Conservation (phyloP, 2,113 vertebrate species). For the Gymnobelideus leadbeateri region DNA sequence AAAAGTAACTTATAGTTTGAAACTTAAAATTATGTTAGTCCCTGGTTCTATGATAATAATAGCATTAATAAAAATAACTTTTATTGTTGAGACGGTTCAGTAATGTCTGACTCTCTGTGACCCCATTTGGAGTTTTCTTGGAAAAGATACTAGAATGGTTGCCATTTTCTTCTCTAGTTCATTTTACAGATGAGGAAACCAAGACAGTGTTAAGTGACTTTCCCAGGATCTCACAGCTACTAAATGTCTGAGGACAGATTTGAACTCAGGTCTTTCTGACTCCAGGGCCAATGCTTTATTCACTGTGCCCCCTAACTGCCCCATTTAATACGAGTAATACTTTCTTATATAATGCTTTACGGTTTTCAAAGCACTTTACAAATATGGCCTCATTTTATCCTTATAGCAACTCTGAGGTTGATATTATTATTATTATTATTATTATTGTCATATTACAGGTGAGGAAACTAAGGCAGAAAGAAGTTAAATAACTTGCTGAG, state of each 20-base stretch:
- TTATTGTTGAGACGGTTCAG: not conserved
- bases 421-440: not conserved
- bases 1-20: constrained; percentile 11
- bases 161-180: not conserved
- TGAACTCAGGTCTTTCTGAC: not conserved
- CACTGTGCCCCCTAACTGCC: not conserved
- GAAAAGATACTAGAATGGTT: not conserved
- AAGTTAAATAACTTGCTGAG: not conserved
- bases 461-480: not conserved
- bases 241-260: not conserved
- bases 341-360: no score
- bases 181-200: not conserved
- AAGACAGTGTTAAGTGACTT: not conserved
- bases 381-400: no score
- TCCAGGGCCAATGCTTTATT: not conserved
- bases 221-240: not conserved
- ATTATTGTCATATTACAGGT: not conserved
- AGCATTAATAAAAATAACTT: not conserved
- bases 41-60: not conserved
- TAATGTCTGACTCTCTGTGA: not conserved
- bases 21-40: not conserved
- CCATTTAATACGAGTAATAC: no score
- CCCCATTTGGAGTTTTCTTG: not conserved
- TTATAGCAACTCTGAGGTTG: no score
- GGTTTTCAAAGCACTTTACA: no score